A percentile compares a stretch with the other conserved stretches of the same genome.
Conservation (phyloP, 2,888 invertebrate species). For the Cyclophora punctaria region DNA sequence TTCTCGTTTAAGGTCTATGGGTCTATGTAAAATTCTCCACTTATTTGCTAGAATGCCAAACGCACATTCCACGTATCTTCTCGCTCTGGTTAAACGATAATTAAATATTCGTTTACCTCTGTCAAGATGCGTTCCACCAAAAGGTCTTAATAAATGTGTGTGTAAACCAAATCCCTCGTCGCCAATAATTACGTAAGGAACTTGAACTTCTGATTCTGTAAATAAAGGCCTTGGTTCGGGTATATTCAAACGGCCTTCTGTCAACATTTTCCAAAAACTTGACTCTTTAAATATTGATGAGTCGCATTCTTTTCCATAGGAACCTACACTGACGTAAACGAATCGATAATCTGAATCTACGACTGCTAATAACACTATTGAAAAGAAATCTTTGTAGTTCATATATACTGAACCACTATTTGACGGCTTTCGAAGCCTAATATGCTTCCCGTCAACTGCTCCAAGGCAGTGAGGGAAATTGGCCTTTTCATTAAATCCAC, state of each 20-base stretch:
- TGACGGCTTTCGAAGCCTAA: conserved; percentile 13
- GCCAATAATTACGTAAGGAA: conserved; percentile 15
- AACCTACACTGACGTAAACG: conserved; percentile 14
- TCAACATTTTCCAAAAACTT: conserved; percentile 18
- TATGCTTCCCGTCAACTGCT: conserved; percentile 18
- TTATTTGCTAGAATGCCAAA: conserved; percentile 15
- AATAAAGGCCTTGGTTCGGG: conserved; percentile 10
- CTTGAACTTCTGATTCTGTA: conserved; percentile 4
- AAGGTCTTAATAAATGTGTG: conserved; percentile 10
- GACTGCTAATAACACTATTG: conserved; percentile 13
- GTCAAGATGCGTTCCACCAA: conserved; percentile 10
- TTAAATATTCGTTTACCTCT: conserved; percentile 2
- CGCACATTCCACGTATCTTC: conserved; percentile 11
- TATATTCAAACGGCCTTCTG: conserved; percentile 11
- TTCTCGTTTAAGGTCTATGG: conserved; percentile 6
- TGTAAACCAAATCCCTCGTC: conserved; percentile 13
- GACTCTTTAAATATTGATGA: conserved; percentile 23
- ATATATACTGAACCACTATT: conserved; percentile 15
- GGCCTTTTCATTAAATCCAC: conserved; percentile 19
- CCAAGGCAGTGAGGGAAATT: conserved; percentile 14
- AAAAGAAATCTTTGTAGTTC: conserved; percentile 17
- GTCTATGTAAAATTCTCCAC: conserved; percentile 12
- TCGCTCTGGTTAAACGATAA: conserved; percentile 8
- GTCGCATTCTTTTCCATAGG: conserved; percentile 23
- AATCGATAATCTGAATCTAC: conserved; percentile 17